These are phyloP conservation scores for Micromys minutus DNA, from an alignment of 2,113 vertebrate species.

Conservation along the genomic window DNA sequence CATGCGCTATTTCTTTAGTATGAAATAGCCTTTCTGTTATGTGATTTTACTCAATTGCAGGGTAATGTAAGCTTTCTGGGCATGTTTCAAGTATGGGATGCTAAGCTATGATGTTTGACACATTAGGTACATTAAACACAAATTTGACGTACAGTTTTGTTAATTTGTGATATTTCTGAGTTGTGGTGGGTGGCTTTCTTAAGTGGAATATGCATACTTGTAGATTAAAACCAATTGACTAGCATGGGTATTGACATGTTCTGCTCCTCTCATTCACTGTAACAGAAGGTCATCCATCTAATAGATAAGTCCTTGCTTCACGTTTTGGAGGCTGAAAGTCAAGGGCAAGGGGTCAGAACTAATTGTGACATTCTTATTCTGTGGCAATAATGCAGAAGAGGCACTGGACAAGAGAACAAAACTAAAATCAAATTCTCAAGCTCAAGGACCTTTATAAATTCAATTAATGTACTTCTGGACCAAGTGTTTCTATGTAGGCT, in stretches of 20 bases:
- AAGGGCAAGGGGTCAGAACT: not conserved
- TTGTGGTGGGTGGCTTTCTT: not conserved
- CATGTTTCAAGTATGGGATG: not conserved
- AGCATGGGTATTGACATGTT: not conserved
- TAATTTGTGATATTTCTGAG: not conserved
- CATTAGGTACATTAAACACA: not conserved
- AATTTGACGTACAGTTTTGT: not conserved
- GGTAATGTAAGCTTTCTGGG: not conserved
- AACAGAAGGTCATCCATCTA: too few species aligned
- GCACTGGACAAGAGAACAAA: not conserved
- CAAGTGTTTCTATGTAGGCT: not conserved
- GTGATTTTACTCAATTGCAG: not conserved
- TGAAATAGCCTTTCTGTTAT: not conserved
- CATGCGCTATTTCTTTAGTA: not conserved
- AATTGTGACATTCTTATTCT: not conserved
- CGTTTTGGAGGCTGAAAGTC: not conserved
- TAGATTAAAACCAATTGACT: not conserved
- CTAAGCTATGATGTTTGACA: not conserved
- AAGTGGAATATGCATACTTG: not conserved
- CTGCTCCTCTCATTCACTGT: rapidly evolving
- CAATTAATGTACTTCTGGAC: not conserved
- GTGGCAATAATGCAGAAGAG: not conserved
- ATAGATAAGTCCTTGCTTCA: not conserved
- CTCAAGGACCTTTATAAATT: not conserved
- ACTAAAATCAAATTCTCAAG: not conserved